A percentile compares a stretch with the other conserved stretches of the same genome.
These are phyloP conservation scores for Mus caroli DNA, from an alignment of 2,797 vertebrate genomes.

Conservation along the genomic window DNA sequence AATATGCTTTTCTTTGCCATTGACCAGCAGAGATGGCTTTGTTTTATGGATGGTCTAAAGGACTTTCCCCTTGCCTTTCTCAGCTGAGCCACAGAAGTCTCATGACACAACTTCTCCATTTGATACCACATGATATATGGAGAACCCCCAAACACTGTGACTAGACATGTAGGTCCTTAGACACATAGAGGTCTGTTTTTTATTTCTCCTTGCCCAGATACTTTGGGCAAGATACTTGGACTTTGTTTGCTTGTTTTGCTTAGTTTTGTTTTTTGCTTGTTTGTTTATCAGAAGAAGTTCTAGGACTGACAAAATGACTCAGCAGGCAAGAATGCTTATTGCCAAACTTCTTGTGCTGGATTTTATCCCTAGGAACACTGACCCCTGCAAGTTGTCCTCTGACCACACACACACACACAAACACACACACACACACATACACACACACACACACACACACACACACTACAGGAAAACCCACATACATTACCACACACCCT, in stretches of 20 bases:
- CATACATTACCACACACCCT: not conserved
- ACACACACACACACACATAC: not conserved
- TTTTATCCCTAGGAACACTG: not conserved
- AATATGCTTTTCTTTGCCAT: constrained; percentile 46
- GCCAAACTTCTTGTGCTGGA: not conserved
- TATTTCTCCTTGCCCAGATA: not conserved
- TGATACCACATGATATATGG: constrained; percentile 20
- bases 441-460: not conserved
- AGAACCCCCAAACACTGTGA: not conserved
- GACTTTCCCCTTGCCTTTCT: constrained; percentile 38
- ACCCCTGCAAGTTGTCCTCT: not conserved
- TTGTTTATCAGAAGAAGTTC: not conserved
- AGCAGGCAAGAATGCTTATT: not conserved
- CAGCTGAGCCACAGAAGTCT: constrained; percentile 21
- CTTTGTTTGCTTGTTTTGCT: not conserved
- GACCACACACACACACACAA: not conserved
- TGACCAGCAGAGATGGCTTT: constrained; percentile 34
- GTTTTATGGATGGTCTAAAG: constrained; percentile 37
- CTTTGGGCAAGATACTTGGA: not conserved
- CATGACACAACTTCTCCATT: not conserved
- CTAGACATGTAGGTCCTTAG: not conserved
- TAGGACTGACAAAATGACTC: not conserved
- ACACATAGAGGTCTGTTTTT: not conserved
- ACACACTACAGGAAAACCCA: not conserved
- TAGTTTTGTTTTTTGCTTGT: not conserved